Conservation (phyloP, 2,113 vertebrate species). For the Ramphastos sulfuratus region DNA sequence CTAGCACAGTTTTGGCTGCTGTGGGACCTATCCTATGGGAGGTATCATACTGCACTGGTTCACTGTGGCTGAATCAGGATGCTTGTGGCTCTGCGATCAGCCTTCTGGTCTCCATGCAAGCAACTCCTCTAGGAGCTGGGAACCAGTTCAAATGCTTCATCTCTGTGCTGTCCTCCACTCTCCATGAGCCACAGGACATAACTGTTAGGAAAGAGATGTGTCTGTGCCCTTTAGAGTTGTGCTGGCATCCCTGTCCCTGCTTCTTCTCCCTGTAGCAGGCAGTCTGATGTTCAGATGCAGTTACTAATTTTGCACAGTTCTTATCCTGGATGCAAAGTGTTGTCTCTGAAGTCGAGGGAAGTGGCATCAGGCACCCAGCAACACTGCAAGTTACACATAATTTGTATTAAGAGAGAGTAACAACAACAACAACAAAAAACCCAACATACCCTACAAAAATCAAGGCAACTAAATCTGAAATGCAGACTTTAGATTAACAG, state of each 20-base stretch:
- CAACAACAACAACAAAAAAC: neutral
- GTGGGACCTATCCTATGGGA: neutral
- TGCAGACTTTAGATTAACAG: neutral
- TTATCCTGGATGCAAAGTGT: neutral
- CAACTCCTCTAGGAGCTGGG: neutral
- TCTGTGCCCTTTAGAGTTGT: neutral
- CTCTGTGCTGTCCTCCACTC: neutral
- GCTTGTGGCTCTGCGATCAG: neutral
- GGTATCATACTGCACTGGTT: neutral
- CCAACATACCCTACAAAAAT: neutral
- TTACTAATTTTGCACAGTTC: neutral
- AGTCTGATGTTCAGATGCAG: neutral
- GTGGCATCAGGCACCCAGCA: neutral
- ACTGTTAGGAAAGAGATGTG: neutral
- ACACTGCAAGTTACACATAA: neutral
- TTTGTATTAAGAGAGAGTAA: neutral
- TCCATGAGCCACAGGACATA: neutral
- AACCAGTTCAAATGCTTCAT: neutral
- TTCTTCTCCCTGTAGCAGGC: neutral
- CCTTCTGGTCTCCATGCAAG: neutral
- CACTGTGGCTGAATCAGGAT: neutral
- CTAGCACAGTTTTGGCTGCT: neutral
- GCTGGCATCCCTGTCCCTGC: accelerated
- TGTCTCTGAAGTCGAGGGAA: neutral
- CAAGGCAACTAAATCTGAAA: neutral